Percentiles rank a stretch among this genome's conserved stretches.
These are phyloP conservation scores for Cynopterus brachyotis DNA, from an alignment of 2,113 vertebrate species.

Conservation along the genomic window DNA sequence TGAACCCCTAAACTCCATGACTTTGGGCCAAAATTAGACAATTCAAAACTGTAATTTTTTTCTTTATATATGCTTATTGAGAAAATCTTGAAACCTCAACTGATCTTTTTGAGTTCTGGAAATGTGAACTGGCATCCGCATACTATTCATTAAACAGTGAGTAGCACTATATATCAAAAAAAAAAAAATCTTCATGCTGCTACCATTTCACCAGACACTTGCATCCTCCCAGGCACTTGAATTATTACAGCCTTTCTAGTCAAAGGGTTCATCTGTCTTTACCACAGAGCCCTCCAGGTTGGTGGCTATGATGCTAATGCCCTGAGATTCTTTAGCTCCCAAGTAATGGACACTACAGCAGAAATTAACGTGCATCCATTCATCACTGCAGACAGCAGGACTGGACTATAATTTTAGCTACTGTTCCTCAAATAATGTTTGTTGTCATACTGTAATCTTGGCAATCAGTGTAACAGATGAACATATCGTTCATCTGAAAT, in stretches of 20 bases:
- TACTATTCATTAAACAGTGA: not conserved
- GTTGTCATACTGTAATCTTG: slow-evolving; percentile 84
- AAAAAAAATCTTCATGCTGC: rapidly evolving
- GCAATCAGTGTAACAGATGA: slow-evolving; percentile 86
- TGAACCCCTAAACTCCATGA: not conserved
- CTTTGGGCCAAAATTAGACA: not conserved
- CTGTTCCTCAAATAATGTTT: slow-evolving; percentile 83
- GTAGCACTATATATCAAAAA: not conserved
- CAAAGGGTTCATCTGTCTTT: slow-evolving; percentile 4
- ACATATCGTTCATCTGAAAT: slow-evolving; percentile 84
- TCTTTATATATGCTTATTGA: not conserved
- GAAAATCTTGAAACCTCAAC: not conserved
- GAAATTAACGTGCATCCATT: slow-evolving; percentile 81
- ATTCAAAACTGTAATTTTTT: not conserved
- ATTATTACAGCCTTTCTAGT: not conserved
- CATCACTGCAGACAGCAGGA: slow-evolving; percentile 79
- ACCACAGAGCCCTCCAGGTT: not conserved
- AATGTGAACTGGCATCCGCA: not conserved
- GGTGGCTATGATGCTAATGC: slow-evolving; percentile 41
- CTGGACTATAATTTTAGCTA: slow-evolving; percentile 81
- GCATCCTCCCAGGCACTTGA: not conserved
- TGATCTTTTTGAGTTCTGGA: not conserved
- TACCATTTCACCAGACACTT: slow-evolving; percentile 25
- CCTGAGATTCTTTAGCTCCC: slow-evolving; percentile 24
- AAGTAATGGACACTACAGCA: slow-evolving; percentile 69